Percentiles rank a stretch among this genome's conserved stretches.
Conservation (phyloP, 1,140 invertebrate species). For the Heliconius hermathena region DNA sequence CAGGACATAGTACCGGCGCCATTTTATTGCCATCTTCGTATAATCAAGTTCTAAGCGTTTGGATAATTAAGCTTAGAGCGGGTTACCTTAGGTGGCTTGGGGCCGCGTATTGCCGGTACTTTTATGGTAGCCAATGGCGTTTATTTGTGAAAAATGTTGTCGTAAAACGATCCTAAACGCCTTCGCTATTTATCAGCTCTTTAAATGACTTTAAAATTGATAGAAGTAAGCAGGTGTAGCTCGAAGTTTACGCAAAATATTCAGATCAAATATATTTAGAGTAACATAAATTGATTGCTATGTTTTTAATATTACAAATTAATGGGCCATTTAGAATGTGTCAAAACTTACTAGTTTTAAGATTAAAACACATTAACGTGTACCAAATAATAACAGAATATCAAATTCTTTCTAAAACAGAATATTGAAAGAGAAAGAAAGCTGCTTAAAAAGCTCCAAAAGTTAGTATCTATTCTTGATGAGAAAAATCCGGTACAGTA, state of each 20-base stretch:
- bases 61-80: conserved; percentile 70
- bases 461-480: no score
- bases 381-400: no score
- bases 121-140: conserved; percentile 64
- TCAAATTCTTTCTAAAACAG: no score
- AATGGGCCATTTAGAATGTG: conserved; percentile 7
- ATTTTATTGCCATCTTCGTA: conserved; percentile 66
- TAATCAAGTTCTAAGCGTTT: conserved; percentile 61
- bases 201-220: conserved; percentile 26
- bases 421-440: no score
- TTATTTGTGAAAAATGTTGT: conserved; percentile 76
- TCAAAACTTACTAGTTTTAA: background rate
- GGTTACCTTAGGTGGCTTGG: conserved; percentile 67
- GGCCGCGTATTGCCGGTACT: conserved; percentile 63
- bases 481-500: no score
- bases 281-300: background rate
- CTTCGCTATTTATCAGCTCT: conserved; percentile 34
- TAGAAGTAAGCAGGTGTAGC: conserved; percentile 1
- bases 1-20: conserved; percentile 45
- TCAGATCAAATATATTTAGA: conserved; percentile 8
- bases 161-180: conserved; percentile 64
- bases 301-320: conserved; percentile 15
- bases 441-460: no score
- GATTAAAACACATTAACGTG: background rate
- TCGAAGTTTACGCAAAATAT: conserved; percentile 4